Conservation (phyloP, 2,888 invertebrate species). For the Anaspis maculata region DNA sequence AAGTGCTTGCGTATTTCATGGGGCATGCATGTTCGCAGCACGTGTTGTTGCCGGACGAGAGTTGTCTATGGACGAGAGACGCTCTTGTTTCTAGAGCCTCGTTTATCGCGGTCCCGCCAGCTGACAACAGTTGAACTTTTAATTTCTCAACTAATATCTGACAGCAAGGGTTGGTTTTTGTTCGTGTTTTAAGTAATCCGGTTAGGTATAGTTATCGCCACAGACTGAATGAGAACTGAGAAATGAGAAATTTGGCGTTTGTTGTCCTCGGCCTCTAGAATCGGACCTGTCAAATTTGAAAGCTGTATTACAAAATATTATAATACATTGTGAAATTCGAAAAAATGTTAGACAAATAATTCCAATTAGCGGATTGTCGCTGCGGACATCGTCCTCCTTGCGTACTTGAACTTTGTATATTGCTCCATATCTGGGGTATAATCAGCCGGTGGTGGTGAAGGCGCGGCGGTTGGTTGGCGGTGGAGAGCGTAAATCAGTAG, state of each 20-base stretch:
- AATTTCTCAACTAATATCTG: conserved; percentile 31
- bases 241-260: conserved; percentile 34
- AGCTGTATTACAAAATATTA: conserved; percentile 19
- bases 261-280: conserved; percentile 19
- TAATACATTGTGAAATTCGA: no score
- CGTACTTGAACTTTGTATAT: no score
- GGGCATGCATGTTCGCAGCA: conserved; percentile 19
- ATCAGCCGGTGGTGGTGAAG: no score
- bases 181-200: conserved; percentile 29
- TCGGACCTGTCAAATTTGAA: conserved; percentile 24
- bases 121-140: conserved; percentile 31
- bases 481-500: conserved; percentile 7
- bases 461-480: no score
- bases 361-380: conserved; percentile 5
- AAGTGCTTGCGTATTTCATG: no score
- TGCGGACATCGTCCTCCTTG: not conserved
- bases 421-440: no score
- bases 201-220: conserved; percentile 35
- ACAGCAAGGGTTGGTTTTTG: conserved; percentile 25
- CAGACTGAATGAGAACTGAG: conserved; percentile 29
- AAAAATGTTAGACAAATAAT: no score
- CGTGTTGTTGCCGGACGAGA: conserved; percentile 17
- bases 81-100: conserved; percentile 7
- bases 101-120: conserved; percentile 27
- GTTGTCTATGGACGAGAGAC: conserved; percentile 3